These are phyloP conservation scores for Malurus leucopterus DNA, from an alignment of 2,797 vertebrate genomes.

Conservation along the genomic window DNA sequence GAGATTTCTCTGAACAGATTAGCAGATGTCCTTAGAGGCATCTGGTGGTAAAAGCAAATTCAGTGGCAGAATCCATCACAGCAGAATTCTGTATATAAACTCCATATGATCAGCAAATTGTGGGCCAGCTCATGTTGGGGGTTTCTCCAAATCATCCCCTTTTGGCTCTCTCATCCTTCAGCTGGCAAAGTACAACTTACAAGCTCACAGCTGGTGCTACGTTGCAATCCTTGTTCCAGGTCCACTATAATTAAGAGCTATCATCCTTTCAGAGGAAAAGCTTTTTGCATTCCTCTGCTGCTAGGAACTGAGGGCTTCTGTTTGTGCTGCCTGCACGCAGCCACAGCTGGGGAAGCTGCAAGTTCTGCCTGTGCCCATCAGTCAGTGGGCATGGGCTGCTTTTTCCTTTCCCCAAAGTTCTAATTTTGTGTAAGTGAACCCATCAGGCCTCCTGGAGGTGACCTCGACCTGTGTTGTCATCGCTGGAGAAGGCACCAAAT, in stretches of 20 bases:
- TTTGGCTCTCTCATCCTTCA: slow-evolving; percentile 31
- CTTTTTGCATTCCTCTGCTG: not conserved
- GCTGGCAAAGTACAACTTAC: slow-evolving; percentile 1
- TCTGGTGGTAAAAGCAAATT: slow-evolving; percentile 32
- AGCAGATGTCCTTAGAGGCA: slow-evolving; percentile 55
- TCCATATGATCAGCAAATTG: slow-evolving; percentile 33
- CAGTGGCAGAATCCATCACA: slow-evolving; percentile 27
- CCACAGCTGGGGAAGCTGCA: not conserved
- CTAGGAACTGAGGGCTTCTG: not conserved
- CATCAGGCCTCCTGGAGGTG: not conserved
- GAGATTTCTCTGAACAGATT: slow-evolving; percentile 22
- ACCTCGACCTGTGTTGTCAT: not conserved
- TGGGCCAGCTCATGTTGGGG: slow-evolving; percentile 34
- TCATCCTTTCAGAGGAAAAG: not conserved
- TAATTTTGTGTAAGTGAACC: not conserved
- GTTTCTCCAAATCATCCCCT: slow-evolving; percentile 34
- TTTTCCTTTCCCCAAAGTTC: not conserved
- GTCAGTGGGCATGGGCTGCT: not conserved
- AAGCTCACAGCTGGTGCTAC: slow-evolving; percentile 29
- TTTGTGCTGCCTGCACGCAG: accelerated
- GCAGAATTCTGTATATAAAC: slow-evolving; percentile 25
- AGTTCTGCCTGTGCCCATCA: not conserved
- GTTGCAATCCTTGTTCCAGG: slow-evolving; percentile 24
- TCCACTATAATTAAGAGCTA: slow-evolving; percentile 26
- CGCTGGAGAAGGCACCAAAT: not conserved